These are phyloP conservation scores for Steinernema feltiae DNA, from an alignment of 1,140 invertebrate genomes.

Conservation along the genomic window DNA sequence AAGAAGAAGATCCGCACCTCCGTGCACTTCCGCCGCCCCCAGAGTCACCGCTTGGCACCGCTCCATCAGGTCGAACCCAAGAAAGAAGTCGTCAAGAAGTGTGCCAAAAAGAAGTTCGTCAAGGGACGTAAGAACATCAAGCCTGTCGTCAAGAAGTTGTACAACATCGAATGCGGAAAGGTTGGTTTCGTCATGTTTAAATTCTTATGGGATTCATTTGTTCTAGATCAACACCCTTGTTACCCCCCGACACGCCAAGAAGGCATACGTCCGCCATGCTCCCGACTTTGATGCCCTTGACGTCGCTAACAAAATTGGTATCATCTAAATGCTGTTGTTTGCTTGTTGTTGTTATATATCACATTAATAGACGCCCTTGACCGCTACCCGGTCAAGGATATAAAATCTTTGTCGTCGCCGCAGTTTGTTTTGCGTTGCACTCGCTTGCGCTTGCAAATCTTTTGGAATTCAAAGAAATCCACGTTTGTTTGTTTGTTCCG, in stretches of 20 bases:
- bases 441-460: too few relatives aligned
- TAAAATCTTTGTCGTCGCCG: too few relatives aligned
- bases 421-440: too few relatives aligned
- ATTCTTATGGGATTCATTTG: background rate
- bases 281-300: slow-evolving; percentile 96
- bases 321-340: slow-evolving; percentile 25
- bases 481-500: too few relatives aligned
- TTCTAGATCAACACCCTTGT: slow-evolving; percentile 30
- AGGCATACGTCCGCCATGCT: slow-evolving; percentile 89
- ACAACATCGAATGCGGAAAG: slow-evolving; percentile 93
- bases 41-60: slow-evolving; percentile 83
- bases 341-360: background rate
- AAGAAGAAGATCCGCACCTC: slow-evolving; percentile 74
- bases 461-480: too few relatives aligned
- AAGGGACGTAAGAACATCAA: slow-evolving; percentile 72
- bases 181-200: slow-evolving; percentile 66
- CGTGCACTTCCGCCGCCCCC: slow-evolving; percentile 86
- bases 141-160: slow-evolving; percentile 83
- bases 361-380: background rate
- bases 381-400: too few relatives aligned
- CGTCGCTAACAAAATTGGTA: slow-evolving; percentile 79
- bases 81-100: slow-evolving; percentile 92
- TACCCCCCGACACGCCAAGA: slow-evolving; percentile 96
- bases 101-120: slow-evolving; percentile 94
- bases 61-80: slow-evolving; percentile 96